phyloP scores from a whole-genome alignment of 1,140 invertebrate genomes.

The Zelostemma sp. region DNA sequence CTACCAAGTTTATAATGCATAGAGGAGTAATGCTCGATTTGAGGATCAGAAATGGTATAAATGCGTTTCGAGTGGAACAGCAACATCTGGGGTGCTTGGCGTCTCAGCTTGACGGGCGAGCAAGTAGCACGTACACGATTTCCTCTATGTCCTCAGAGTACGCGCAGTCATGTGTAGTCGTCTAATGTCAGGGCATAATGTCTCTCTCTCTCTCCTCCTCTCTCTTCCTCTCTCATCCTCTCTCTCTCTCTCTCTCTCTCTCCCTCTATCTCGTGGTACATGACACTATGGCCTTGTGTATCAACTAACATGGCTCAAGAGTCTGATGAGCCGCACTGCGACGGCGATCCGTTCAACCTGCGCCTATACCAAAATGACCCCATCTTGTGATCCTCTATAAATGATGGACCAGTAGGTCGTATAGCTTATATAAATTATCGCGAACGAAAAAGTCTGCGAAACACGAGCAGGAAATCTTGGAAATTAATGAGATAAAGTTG shows the following conservation, averaged over 20 bases:
- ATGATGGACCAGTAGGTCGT: conserved; percentile 23
- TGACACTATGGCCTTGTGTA: conserved; percentile 36
- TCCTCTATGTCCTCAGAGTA: conserved; percentile 43
- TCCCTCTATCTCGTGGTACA: conserved; percentile 16
- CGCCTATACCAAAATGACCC: neutral
- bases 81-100: conserved; percentile 30
- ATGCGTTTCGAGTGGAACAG: conserved; percentile 40
- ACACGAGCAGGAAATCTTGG: too few species aligned
- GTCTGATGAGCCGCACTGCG: conserved; percentile 43
- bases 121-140: conserved; percentile 53
- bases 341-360: neutral
- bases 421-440: conserved; percentile 8
- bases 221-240: neutral
- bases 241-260: neutral
- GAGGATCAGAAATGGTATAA: conserved; percentile 33
- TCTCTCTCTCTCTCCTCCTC: neutral
- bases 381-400: conserved; percentile 12
- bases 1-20: neutral
- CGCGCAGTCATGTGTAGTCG: conserved; percentile 45
- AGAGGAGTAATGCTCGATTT: conserved; percentile 30
- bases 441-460: neutral
- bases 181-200: conserved; percentile 35
- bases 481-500: too few species aligned
- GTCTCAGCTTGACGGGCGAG: conserved; percentile 49
- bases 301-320: conserved; percentile 33